Conservation (phyloP, 1,140 invertebrate species). For the Heliconius eleuchia region DNA sequence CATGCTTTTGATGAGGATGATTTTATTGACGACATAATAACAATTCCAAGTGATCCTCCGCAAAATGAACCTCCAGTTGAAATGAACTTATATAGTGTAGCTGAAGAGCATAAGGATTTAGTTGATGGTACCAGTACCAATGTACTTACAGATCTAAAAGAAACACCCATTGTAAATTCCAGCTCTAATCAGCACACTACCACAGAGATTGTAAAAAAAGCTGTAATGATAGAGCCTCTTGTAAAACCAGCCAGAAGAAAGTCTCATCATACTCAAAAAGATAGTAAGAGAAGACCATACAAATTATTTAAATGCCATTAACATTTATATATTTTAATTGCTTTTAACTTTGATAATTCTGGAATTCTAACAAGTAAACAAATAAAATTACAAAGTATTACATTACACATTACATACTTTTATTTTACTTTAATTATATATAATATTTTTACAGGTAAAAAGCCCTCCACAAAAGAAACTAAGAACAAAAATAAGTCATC, state of each 20-base stretch:
- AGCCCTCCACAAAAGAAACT: slow-evolving; percentile 36
- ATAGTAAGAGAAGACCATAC: slow-evolving; percentile 47
- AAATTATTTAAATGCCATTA: not conserved
- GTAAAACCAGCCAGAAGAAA: slow-evolving; percentile 43
- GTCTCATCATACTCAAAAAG: slow-evolving; percentile 21
- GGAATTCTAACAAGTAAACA: too few relatives aligned
- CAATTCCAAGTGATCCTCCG: slow-evolving; percentile 42
- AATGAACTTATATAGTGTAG: slow-evolving; percentile 13
- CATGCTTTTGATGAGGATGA: slow-evolving; percentile 48
- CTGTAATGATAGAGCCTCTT: slow-evolving; percentile 58
- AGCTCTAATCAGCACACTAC: slow-evolving; percentile 18
- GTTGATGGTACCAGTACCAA: slow-evolving; percentile 14
- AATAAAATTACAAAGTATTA: too few relatives aligned
- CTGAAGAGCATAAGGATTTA: slow-evolving; percentile 6
- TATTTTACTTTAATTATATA: not conserved
- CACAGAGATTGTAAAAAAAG: slow-evolving; percentile 46
- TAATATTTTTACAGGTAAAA: slow-evolving; percentile 45
- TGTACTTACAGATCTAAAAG: not conserved
- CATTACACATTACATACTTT: not conserved
- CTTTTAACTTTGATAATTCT: too few relatives aligned
- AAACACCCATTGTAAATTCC: not conserved
- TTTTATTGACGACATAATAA: slow-evolving; percentile 53
- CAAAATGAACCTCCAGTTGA: slow-evolving; percentile 7
- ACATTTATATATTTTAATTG: too few relatives aligned
- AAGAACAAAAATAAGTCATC: slow-evolving; percentile 42